Conservation (phyloP, 2,888 invertebrate genomes). For the Drosophila macrospina region DNA sequence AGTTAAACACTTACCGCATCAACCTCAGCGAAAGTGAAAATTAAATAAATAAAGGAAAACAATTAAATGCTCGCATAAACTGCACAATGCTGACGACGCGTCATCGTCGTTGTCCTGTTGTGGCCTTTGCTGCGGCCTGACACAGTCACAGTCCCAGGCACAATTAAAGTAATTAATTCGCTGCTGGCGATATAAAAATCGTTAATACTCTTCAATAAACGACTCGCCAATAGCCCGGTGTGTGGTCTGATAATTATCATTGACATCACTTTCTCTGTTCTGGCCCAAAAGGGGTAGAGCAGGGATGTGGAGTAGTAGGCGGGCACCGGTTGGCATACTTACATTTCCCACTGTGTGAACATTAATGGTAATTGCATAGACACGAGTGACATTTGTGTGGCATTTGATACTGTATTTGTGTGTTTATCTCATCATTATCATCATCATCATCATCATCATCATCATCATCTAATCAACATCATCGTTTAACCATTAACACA, state of each 20-base stretch:
- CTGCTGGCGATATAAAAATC: slow-evolving; percentile 58
- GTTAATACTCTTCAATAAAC: slow-evolving; percentile 62
- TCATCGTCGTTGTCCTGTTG: slow-evolving; percentile 19
- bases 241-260: slow-evolving; percentile 63
- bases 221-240: slow-evolving; percentile 40
- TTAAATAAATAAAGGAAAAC: not conserved
- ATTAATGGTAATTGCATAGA: slow-evolving; percentile 32
- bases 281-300: slow-evolving; percentile 8
- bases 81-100: slow-evolving; percentile 37
- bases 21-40: not conserved
- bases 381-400: slow-evolving; percentile 33
- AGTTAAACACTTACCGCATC: slow-evolving; percentile 3
- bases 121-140: slow-evolving; percentile 28
- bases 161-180: slow-evolving; percentile 73
- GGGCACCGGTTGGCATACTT: slow-evolving; percentile 26
- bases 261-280: slow-evolving; percentile 57
- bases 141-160: slow-evolving; percentile 32
- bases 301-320: no score
- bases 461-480: slow-evolving; percentile 38
- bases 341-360: slow-evolving; percentile 23
- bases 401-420: slow-evolving; percentile 72
- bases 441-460: slow-evolving; percentile 35
- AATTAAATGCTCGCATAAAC: slow-evolving; percentile 35
- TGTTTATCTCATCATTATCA: slow-evolving; percentile 54
- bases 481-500: slow-evolving; percentile 76